Base-by-base conservation (phyloP, 2,888 invertebrate genomes). In the Scaptomyza polygonia region DNA sequence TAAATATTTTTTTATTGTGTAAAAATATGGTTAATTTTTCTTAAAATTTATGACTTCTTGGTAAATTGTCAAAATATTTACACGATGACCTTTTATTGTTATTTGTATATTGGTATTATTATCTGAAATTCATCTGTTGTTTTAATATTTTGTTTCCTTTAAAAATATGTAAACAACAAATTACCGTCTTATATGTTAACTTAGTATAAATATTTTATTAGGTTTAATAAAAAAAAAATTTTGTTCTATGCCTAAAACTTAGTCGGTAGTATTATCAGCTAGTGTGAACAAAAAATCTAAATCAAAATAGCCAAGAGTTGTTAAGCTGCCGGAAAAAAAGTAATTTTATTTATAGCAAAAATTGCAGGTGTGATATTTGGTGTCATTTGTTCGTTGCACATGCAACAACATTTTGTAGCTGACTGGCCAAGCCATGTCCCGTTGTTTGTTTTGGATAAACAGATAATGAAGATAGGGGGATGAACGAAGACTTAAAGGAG, bases 181-280 rank as follows among this genome's bases (percentile, higher is more conserved):
- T 57, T 16, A 12, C 12, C 27, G 14, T 8, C 36, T 54, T 16
- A 14, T 40, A 47, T 42, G 32, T 53, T 39, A 39, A 56, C 29
- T 29, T 62, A 48, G 44, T 49, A 29, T 40, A 47, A 39, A 51
- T 43, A 32, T 36, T 51, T 39, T 21, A 55, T 48, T 67, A 47
- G 55, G 39, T 39, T 55, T 55, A 58, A 34, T 42, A 57, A 40
- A 64, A 72, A 85, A 85, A 67, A 72, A 63, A 63, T 53, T 44
- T 49, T 25, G 16, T 36, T 54, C 63, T 86, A 72, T 27, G 14
- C 27, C 71, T 82, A 86, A 14, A 21, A 14, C 77, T 76, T 82
- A 82, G 53, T 69, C 79, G 66, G 67, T 75, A 25, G 25, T 25
- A 71, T 78, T 81, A 80, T 80, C 67, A 74, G 72, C 71, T 73